phyloP scores from a whole-genome alignment of 2,888 invertebrate genomes.

The Brachylomia viminalis region DNA sequence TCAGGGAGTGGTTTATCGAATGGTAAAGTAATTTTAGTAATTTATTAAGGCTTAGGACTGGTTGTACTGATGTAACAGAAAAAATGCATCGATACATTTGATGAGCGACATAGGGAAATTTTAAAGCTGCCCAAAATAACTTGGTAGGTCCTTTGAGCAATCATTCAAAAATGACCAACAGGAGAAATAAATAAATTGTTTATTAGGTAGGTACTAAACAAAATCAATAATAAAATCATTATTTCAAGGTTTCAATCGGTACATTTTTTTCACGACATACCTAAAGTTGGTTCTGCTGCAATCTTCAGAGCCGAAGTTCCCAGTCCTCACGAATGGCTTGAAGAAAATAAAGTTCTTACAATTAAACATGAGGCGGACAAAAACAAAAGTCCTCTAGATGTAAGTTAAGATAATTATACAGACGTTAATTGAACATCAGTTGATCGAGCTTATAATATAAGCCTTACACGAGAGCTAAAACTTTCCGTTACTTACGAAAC shows the following conservation, averaged over 20 bases:
- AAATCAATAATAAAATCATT: not conserved
- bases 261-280: slow-evolving; percentile 79
- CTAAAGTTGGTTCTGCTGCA: slow-evolving; percentile 74
- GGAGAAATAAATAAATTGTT: not conserved
- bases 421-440: not conserved
- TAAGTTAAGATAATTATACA: slow-evolving; percentile 41
- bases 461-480: not conserved
- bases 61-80: not conserved
- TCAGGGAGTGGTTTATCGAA: slow-evolving; percentile 81
- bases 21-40: slow-evolving; percentile 72
- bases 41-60: not conserved
- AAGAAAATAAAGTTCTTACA: slow-evolving; percentile 74
- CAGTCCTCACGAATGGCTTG: slow-evolving; percentile 78
- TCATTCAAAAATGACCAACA: not conserved
- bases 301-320: slow-evolving; percentile 78
- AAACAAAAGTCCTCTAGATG: slow-evolving; percentile 72
- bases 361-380: slow-evolving; percentile 74
- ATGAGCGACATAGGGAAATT: not conserved
- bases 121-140: not conserved
- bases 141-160: no score
- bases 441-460: not conserved
- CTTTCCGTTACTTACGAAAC: not conserved
- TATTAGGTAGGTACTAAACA: not conserved
- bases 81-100: not conserved
- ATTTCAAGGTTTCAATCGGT: slow-evolving; percentile 78